These are phyloP conservation scores for Chloroceryle aenea DNA, from an alignment of 2,113 vertebrate species.

Conservation along the genomic window DNA sequence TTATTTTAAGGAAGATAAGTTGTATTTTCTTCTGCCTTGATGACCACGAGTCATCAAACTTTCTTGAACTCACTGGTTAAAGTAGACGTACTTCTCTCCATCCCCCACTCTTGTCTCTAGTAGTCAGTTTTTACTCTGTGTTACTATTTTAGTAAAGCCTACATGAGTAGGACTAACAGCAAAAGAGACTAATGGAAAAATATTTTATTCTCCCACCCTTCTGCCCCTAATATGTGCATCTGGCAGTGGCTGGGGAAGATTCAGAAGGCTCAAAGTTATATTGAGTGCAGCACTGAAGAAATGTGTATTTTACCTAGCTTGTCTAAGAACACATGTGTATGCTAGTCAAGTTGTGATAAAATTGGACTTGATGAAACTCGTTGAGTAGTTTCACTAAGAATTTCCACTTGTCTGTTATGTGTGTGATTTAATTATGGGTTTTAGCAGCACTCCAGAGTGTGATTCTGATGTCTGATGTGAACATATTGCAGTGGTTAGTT, in stretches of 20 bases:
- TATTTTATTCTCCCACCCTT: background rate
- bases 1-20: background rate
- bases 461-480: background rate
- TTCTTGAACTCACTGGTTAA: background rate
- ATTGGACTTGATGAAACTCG: background rate
- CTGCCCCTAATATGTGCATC: background rate
- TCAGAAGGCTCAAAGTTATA: background rate
- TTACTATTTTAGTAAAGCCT: background rate
- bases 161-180: background rate
- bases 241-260: background rate
- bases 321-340: background rate
- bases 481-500: rapidly evolving
- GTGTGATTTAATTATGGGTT: background rate
- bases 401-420: background rate
- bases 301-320: background rate
- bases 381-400: background rate
- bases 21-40: background rate
- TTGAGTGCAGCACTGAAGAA: background rate
- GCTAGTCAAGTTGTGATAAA: background rate
- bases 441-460: background rate
- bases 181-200: background rate
- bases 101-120: background rate
- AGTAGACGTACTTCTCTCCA: background rate
- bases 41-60: background rate
- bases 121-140: background rate